phyloP scores from a whole-genome alignment of 1,140 invertebrate genomes.

The Drosophila hydei region DNA sequence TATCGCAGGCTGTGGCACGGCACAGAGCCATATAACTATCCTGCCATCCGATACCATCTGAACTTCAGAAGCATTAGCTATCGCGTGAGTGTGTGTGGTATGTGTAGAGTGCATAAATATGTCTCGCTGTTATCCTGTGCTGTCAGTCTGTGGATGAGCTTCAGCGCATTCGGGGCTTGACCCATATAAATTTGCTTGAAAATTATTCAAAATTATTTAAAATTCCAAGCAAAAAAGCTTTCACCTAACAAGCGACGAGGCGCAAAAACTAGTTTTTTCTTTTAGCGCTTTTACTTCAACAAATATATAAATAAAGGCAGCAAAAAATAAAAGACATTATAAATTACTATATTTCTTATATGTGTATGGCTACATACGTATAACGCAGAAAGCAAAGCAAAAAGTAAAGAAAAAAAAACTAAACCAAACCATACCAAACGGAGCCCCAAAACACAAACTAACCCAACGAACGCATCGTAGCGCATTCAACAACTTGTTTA shows the following conservation, averaged over 20 bases:
- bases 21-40: slow-evolving; percentile 21
- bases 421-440: slow-evolving; percentile 31
- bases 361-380: slow-evolving; percentile 6
- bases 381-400: slow-evolving; percentile 16
- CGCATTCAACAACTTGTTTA: slow-evolving; percentile 80
- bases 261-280: slow-evolving; percentile 62
- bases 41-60: slow-evolving; percentile 40
- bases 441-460: slow-evolving; percentile 33
- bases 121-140: slow-evolving; percentile 58
- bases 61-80: slow-evolving; percentile 11
- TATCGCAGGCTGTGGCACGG: slow-evolving; percentile 42
- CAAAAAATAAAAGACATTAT: slow-evolving; percentile 71
- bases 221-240: slow-evolving; percentile 68
- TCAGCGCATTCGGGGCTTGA: slow-evolving; percentile 60
- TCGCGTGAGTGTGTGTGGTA: background rate
- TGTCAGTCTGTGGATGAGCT: slow-evolving; percentile 59
- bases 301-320: slow-evolving; percentile 15
- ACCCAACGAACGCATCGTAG: slow-evolving; percentile 57
- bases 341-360: slow-evolving; percentile 66
- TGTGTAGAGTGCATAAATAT: slow-evolving; percentile 55
- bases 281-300: slow-evolving; percentile 40
- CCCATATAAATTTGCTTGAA: slow-evolving; percentile 58
- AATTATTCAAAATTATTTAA: slow-evolving; percentile 26
- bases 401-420: slow-evolving; percentile 10
- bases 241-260: slow-evolving; percentile 56